Evolutionary conservation across 2,797 vertebrate genomes (phyloP), one percentile per base, ranked within the genome.

Genomic region (Tamandua tetradactyla): DNA sequence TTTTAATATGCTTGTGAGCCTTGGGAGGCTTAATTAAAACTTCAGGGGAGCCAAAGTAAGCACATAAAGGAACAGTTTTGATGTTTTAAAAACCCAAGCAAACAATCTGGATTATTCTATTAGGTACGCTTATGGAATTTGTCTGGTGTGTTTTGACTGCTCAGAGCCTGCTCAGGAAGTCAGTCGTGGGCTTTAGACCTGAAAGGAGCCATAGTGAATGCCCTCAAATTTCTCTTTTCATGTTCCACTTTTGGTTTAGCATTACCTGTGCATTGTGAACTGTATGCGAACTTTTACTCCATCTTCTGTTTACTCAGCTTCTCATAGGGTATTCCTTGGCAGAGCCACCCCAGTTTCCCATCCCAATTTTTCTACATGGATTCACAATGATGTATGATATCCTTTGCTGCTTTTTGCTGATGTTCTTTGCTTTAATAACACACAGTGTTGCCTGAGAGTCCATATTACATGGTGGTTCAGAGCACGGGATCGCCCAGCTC

Each of bases 61-160:
- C 86, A 40, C 96, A 90, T 94, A 76, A 98, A 97, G 95, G 93
- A 94, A 83, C 89, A 97, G 64, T 44, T 97, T 97, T 97, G 96
- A 92, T 96, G 98, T 91, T 95, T 69, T 87, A 91, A 68, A 97
- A 98, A 94, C 92, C 89, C 93, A 83, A 97, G 96, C 96, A 98
- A 97, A 94, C 92, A 96, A 95, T 97, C 75, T 97, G 96, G 93
- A 96, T 98, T 97, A 97, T 90, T 98, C 91, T 95, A 87, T 98
- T 98, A 96, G 75, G 12, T 93, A 62, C 94, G 96, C 95, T 92
- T 94, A 74, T 91, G 94, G 93, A 92, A 95, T 98, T 98, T 98
- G 96, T 97, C 97, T 95, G 96, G 95, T 94, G 95, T 95, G 72
- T 92, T 96, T 96, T 95, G 97, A 92, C 89, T 95, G 93, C n/a